Evolutionary conservation across 2,113 vertebrate genomes (phyloP).

Genomic region (Clarias macrocephalus): DNA sequence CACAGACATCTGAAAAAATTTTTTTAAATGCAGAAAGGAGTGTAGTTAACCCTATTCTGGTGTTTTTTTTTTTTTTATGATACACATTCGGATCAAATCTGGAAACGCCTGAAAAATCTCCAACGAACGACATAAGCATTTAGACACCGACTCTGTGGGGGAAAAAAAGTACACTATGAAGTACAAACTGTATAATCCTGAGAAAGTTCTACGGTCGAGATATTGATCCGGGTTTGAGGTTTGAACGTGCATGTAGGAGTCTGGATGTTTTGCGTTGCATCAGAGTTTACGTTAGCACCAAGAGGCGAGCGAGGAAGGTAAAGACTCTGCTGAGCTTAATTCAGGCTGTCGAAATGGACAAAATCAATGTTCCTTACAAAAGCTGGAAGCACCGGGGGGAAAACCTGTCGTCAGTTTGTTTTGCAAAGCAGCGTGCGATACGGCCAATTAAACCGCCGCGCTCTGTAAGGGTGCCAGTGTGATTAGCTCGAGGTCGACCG

Average conservation of each 20-base stretch:
- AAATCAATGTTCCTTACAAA: constrained; percentile 7
- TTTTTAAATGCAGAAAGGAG: background rate
- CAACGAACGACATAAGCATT: no score
- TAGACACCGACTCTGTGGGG: background rate
- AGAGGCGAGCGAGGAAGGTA: constrained; percentile 8
- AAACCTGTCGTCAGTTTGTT: constrained; percentile 24
- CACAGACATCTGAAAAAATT: background rate
- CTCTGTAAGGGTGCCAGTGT: background rate
- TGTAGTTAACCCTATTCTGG: no score
- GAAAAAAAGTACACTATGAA: background rate
- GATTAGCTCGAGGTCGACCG: background rate
- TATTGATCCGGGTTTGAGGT: background rate
- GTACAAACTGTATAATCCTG: background rate
- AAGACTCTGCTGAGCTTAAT: constrained; percentile 6
- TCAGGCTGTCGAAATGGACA: constrained; percentile 26
- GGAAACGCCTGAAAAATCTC: background rate
- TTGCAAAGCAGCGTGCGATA: constrained; percentile 7
- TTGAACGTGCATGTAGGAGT: background rate
- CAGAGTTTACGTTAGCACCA: constrained; percentile 45
- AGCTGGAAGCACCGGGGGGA: constrained; percentile 24
- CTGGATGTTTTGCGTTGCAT: constrained; percentile 23
- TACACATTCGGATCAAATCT: background rate
- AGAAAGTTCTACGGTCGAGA: background rate
- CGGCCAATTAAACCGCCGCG: constrained; percentile 21
- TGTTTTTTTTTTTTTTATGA: background rate